Evolutionary conservation across 2,113 vertebrate genomes (phyloP), one percentile per base, ranked within the genome.

Genomic region (Lanius ludovicianus): DNA sequence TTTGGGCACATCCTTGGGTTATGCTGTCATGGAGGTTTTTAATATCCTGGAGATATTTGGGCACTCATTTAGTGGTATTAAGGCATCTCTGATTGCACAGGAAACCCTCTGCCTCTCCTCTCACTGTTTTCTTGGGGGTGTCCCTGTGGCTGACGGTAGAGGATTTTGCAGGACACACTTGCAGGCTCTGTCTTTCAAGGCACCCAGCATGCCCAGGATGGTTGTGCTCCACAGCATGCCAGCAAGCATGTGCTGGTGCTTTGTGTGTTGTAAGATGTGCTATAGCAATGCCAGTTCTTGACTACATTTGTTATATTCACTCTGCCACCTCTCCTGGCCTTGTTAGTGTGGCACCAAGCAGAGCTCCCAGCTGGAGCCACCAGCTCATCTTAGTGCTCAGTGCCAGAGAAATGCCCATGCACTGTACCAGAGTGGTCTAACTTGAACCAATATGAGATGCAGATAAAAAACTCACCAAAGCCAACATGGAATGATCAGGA

Each of bases 321-420:
- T 20, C 25, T 3, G 3, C 41, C 3, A 3, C 25, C 46, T 47
- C 55, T 52, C 53, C 35, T 15, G 27, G 39, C 27, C 35, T 52
- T 22, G 20, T 22, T 6, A 37, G 63, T 1, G 0, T 19, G 17
- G 33, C 35, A 84, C 53, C 53, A 4, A 1, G 0, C 30, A 7
- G 8, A 63, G 68, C 24, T 71, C 56, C 52, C 74, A 33, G 41
- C 31, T 44, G 42, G 41, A 30, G 30, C 82, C 56, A 22, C 28
- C 3, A 3, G 15, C 10, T 33, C 67, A 3, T 6, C 14, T 42
- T 1, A 2, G 42, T 21, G 9, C 25, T 64, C 4, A 25, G 37
- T 10, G 55, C 35, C 4, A 57, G 30, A 52, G 41, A 83, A 75
- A 28, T 7, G 44, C 8, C 49, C 39, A 5, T 0, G 0, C n/a